Base-by-base conservation (phyloP, 2,888 invertebrate genomes). In the Ischnura elegans region DNA sequence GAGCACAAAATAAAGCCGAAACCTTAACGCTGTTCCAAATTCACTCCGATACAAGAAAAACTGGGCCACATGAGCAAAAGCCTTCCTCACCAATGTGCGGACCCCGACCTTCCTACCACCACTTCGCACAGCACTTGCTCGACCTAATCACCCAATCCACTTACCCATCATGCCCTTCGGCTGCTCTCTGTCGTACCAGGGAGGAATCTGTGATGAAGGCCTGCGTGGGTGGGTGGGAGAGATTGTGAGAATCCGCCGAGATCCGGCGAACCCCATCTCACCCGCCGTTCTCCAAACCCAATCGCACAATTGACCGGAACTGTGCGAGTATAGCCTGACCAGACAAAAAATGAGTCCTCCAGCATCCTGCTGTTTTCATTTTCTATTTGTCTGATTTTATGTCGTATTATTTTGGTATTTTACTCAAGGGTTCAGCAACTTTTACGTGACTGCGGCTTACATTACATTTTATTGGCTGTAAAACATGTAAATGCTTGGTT, bases 161-260 rank as follows among this genome's bases (percentile, higher is more conserved):
- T 76, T 76, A 36, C 76, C 76, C 76, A 29, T n/a, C 76, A 36
- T 76, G 76, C 76, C 76, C 76, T 25, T 76, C 76, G 76, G 76
- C 76, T 76, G 36, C 76, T 76, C 61, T 61, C 76, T 76, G 36
- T 76, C 36, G 36, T 36, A 29, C 10, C 36, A 10, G 36, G 76
- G 76, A 21, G 8, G 29, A n/a, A n/a, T 76, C 36, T 29, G 76
- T 76, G 76, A 76, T 76, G 76, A 76, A 36, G 13, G 76, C 36
- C 36, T 10, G 66, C 13, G 29, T 19, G 66, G 76, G 21, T 36
- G 36, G 13, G 10, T 36, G 76, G 36, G 76, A 76, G 76, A 16
- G 36, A 25, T 13, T 2, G 10, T 29, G 76, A n/a, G 36, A 76
- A 76, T 76, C 36, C 76, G 16, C 76, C 5, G 29, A 13, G 29